Evolutionary conservation across 2,888 invertebrate genomes (phyloP), one percentile per base, ranked within the genome.

Genomic region (Drosophila mimica): DNA sequence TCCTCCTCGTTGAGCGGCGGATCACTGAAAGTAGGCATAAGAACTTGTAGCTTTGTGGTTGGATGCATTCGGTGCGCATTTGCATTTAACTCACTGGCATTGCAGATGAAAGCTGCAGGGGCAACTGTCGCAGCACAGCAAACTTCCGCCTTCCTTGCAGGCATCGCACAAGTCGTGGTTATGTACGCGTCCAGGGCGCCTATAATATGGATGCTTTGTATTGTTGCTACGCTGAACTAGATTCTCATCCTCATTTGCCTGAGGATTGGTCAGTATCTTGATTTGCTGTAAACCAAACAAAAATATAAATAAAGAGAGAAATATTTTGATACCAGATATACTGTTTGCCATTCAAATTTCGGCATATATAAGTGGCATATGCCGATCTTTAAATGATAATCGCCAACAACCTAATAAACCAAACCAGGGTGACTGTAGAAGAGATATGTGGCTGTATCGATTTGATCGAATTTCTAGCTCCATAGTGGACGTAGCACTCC

Each of bases 101-200:
- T 97, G 96, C 70, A 98, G 94, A 94, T 99, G 99, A 93, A 99
- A 99, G 75, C 98, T 98, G 36, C 98, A 97, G 1, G 98, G 98
- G 90, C 99, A 99, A 76, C 96, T 96, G 93, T 99, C 99, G 92
- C 99, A 99, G 93, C 98, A 99, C 69, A 99, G 96, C 43, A 99
- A 94, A 93, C 98, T 98, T 4, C 99, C 99, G 38, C 98, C 98
- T 94, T 99, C 99, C 62, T 96, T 95, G 92, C 99, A 99, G 63
- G 98, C 97, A 94, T 98, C 98, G 92, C 99, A 99, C 79, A 96
- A 96, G 91, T 99, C 98, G 91, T 97, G 97, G 93, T 98, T 98
- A 91, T 97, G 97, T 9, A 97, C 97, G 89, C 96, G 96, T n/a
- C 97, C 97, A 76, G 97, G 97, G 71, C 97, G 94, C 92, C 97